Evolutionary conservation across 2,888 invertebrate species (phyloP).

Genomic region (Megamerina dolium): DNA sequence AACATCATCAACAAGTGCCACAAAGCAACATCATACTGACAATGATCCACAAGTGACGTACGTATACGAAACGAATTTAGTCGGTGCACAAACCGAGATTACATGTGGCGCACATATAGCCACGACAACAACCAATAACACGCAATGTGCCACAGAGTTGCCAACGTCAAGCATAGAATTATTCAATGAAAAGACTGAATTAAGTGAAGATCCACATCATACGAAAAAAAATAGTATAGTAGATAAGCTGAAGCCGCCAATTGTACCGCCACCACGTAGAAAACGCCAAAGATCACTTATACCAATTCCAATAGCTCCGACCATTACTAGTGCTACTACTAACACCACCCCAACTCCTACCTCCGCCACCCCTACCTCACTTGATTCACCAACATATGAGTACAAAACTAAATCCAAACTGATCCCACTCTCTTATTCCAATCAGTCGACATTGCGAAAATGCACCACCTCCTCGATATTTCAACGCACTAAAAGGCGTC

Average conservation of each 20-base stretch:
- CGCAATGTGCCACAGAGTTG: too few relatives aligned
- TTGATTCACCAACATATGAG: conserved; percentile 28
- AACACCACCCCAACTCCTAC: conserved; percentile 16
- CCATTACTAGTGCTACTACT: background rate
- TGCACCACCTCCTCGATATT: too few relatives aligned
- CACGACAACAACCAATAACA: too few relatives aligned
- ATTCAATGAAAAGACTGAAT: too few relatives aligned
- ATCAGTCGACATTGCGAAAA: conserved; percentile 38
- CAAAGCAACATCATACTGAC: too few relatives aligned
- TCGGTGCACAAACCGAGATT: conserved; percentile 27
- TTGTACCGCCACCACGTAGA: conserved; percentile 42
- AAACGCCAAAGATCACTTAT: conserved; percentile 43
- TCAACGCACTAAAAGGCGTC: conserved; percentile 20
- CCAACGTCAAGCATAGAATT: too few relatives aligned
- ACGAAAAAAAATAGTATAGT: too few relatives aligned
- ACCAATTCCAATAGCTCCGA: conserved; percentile 27
- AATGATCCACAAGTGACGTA: too few relatives aligned
- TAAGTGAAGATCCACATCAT: too few relatives aligned
- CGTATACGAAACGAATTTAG: conserved; percentile 48
- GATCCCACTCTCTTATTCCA: conserved; percentile 37
- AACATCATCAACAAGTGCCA: conserved; percentile 21
- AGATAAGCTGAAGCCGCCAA: conserved; percentile 22
- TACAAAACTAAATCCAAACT: conserved; percentile 32
- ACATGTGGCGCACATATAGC: background rate
- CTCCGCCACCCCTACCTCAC: background rate